Evolutionary conservation across 2,888 invertebrate species (phyloP).

Genomic region (Drosophila antonietae): DNA sequence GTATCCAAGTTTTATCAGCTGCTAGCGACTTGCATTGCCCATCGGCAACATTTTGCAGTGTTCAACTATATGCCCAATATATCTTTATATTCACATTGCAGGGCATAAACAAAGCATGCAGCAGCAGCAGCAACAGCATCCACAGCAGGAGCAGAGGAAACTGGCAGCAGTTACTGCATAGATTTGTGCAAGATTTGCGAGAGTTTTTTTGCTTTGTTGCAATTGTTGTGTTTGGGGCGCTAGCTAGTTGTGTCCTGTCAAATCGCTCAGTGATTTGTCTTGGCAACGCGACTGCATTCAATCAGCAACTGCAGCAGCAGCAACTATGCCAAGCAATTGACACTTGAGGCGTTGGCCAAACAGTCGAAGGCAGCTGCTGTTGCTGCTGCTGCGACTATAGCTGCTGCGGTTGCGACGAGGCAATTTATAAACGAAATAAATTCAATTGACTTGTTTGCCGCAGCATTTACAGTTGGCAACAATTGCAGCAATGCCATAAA

Average conservation of each 20-base stretch:
- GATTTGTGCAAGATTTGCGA: slow-evolving; percentile 45
- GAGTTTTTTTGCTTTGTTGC: slow-evolving; percentile 29
- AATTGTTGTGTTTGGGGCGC: slow-evolving; percentile 31
- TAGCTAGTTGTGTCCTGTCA: slow-evolving; percentile 57
- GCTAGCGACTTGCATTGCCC: not conserved
- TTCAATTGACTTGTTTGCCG: slow-evolving; percentile 81
- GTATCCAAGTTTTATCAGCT: not conserved
- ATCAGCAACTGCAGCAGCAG: slow-evolving; percentile 41
- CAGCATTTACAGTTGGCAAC: slow-evolving; percentile 81
- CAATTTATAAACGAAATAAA: slow-evolving; percentile 81
- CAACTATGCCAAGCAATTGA: slow-evolving; percentile 44
- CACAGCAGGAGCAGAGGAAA: slow-evolving; percentile 13
- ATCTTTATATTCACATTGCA: not conserved
- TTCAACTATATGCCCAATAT: not conserved
- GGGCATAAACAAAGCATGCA: slow-evolving; percentile 21
- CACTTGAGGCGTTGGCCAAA: slow-evolving; percentile 61
- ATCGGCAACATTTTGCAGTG: not conserved
- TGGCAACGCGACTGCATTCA: slow-evolving; percentile 63
- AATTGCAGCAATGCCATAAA: slow-evolving; percentile 81
- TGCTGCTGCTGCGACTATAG: slow-evolving; percentile 10
- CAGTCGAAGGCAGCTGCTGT: slow-evolving; percentile 28
- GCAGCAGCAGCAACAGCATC: not conserved
- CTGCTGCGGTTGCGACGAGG: slow-evolving; percentile 41
- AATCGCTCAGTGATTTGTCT: slow-evolving; percentile 76
- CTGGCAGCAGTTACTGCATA: slow-evolving; percentile 25